These are phyloP conservation scores for Pterostichus niger DNA, from an alignment of 2,888 invertebrate genomes.

Conservation along the genomic window DNA sequence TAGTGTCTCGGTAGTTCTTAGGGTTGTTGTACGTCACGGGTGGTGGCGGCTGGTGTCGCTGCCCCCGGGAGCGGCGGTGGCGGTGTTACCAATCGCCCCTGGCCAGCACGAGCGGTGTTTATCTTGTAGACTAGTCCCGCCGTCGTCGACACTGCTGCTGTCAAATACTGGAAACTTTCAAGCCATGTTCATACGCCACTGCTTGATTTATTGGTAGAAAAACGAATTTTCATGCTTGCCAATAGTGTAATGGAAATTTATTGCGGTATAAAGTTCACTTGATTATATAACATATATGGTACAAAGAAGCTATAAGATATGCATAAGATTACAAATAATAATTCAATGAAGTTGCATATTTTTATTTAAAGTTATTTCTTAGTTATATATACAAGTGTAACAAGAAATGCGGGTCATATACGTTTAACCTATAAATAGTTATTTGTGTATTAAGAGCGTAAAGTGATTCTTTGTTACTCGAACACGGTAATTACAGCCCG, in stretches of 20 bases:
- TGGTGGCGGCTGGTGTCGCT: neutral
- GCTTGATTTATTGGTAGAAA: conserved; percentile 14
- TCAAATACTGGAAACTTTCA: conserved; percentile 13
- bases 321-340: no score
- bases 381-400: no score
- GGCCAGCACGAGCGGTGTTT: conserved; percentile 23
- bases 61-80: neutral
- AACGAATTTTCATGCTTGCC: conserved; percentile 23
- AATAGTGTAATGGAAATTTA: conserved; percentile 47
- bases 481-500: no score
- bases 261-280: conserved; percentile 25
- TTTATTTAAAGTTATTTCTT: no score
- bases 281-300: conserved; percentile 33
- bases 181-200: conserved; percentile 5
- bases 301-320: no score
- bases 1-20: neutral
- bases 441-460: no score
- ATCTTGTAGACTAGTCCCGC: neutral
- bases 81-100: conserved; percentile 40
- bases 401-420: no score
- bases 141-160: conserved; percentile 14
- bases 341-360: no score
- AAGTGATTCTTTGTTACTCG: no score
- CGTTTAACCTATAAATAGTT: no score
- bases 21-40: conserved; percentile 17